phyloP scores from a whole-genome alignment of 2,888 invertebrate species.

The Blastobasis adustella region DNA sequence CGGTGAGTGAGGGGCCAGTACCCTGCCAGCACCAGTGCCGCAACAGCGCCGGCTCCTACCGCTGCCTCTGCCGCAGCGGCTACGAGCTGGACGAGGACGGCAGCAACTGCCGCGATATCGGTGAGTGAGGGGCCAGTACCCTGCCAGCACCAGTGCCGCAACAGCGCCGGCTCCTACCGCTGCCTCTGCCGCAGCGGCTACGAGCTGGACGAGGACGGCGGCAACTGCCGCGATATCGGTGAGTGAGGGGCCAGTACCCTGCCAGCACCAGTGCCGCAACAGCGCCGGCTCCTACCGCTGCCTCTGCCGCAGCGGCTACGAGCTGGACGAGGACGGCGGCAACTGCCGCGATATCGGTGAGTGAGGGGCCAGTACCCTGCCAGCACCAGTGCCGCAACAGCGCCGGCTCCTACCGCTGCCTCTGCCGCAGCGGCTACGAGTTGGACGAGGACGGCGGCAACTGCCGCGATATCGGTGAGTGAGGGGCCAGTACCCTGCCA shows the following conservation, averaged over 20 bases:
- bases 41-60: constrained; percentile 85
- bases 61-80: constrained; percentile 86
- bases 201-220: constrained; percentile 82
- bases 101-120: constrained; percentile 83
- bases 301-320: constrained; percentile 83
- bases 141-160: constrained; percentile 84
- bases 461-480: too few species aligned
- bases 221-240: constrained; percentile 84
- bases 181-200: constrained; percentile 88
- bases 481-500: constrained; percentile 71
- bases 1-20: constrained; percentile 87
- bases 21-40: constrained; percentile 84
- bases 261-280: constrained; percentile 83
- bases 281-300: constrained; percentile 87
- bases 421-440: constrained; percentile 83
- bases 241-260: constrained; percentile 87
- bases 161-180: constrained; percentile 84
- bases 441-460: constrained; percentile 84
- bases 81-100: constrained; percentile 85
- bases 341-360: too few species aligned
- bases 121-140: constrained; percentile 87
- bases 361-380: constrained; percentile 70
- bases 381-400: constrained; percentile 87
- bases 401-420: constrained; percentile 85
- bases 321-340: constrained; percentile 83